phyloP scores from a whole-genome alignment of 2,888 invertebrate genomes.

The Schrankia costaestrigalis region DNA sequence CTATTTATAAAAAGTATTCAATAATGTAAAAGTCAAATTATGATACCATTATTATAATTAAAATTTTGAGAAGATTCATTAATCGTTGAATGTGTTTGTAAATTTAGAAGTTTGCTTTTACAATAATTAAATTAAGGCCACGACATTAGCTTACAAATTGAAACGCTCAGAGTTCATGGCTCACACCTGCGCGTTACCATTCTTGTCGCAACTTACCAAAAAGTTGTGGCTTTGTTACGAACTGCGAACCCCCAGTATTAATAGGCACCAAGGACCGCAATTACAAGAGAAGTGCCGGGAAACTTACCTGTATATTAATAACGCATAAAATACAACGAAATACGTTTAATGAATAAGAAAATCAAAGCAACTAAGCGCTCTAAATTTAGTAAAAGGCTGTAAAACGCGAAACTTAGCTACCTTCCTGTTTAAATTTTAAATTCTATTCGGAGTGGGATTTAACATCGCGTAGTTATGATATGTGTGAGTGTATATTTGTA shows the following conservation, averaged over 20 bases:
- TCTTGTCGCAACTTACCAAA: conserved; percentile 29
- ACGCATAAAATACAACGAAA: conserved; percentile 11
- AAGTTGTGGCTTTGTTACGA: conserved; percentile 38
- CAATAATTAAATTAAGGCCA: conserved; percentile 17
- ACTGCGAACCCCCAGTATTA: conserved; percentile 24
- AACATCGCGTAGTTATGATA: conserved; percentile 24
- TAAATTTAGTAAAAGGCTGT: conserved; percentile 18
- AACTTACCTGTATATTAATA: conserved; percentile 11
- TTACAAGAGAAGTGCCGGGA: conserved; percentile 21
- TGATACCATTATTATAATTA: too few species aligned
- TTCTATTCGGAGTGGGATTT: conserved; percentile 36
- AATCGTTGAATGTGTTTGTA: too few species aligned
- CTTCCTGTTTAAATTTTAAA: conserved; percentile 40
- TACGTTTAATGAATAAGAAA: conserved; percentile 21
- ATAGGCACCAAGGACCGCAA: conserved; percentile 31
- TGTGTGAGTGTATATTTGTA: conserved; percentile 5
- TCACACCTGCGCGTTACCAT: conserved; percentile 26
- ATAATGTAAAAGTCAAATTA: too few species aligned
- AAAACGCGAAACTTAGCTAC: conserved; percentile 29
- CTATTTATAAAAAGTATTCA: too few species aligned
- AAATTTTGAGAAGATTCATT: too few species aligned
- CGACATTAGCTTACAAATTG: conserved; percentile 14
- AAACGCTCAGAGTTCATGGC: conserved; percentile 23
- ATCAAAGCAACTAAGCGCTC: conserved; percentile 18
- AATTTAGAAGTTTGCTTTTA: too few species aligned